Evolutionary conservation across 2,113 vertebrate species (phyloP).

Genomic region (Petrocephalus zakoni): DNA sequence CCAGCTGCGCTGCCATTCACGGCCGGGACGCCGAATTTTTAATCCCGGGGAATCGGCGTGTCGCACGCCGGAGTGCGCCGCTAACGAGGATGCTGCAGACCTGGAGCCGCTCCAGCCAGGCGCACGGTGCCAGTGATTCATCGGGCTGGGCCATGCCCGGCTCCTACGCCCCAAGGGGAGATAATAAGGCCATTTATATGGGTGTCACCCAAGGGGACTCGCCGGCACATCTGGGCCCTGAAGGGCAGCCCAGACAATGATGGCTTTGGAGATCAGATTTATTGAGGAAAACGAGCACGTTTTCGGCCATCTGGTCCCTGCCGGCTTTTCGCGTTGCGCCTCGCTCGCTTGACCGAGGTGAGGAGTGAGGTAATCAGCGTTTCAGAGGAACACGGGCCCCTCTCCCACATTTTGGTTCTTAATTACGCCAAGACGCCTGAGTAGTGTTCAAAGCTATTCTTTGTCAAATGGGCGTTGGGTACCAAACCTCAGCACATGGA

Average conservation of each 20-base stretch:
- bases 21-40: conserved; percentile 55
- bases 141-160: conserved; percentile 31
- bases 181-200: conserved; percentile 65
- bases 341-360: background rate
- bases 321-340: background rate
- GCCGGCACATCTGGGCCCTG: conserved; percentile 34
- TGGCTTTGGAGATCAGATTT: conserved; percentile 23
- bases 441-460: background rate
- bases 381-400: background rate
- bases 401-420: background rate
- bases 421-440: background rate
- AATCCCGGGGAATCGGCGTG: conserved; percentile 68
- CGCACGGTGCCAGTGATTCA: conserved; percentile 38
- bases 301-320: background rate
- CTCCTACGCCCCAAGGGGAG: conserved; percentile 49
- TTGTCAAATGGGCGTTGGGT: background rate
- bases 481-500: background rate
- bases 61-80: conserved; percentile 16
- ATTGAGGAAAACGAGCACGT: conserved; percentile 6
- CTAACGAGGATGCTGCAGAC: conserved; percentile 44
- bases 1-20: conserved; percentile 61
- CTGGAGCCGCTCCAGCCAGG: conserved; percentile 37
- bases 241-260: conserved; percentile 40
- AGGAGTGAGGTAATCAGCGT: background rate
- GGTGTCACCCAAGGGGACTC: conserved; percentile 38